Base-by-base conservation (phyloP, 2,888 invertebrate species). In the Parthenolecanium corni region DNA sequence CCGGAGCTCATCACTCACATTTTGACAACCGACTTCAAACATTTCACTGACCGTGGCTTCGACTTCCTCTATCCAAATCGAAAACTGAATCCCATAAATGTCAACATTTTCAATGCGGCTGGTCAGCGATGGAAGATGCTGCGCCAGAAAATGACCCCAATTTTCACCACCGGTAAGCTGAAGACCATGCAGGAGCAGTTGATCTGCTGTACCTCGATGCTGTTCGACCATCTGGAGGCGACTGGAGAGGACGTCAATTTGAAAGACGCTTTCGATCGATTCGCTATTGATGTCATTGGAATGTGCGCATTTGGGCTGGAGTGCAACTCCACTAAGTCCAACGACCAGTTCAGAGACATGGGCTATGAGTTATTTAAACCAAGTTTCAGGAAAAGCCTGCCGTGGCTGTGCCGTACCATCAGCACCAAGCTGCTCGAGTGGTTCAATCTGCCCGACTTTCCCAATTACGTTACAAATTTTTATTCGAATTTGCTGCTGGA, bases 101-200 rank as follows among this genome's bases (percentile, higher is more conserved):
- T 56, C n/a, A 64, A 67, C 38, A 62, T 68, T 51, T 66, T 66
- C 38, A 49, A 61, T n/a, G 38, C 62, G 14, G 24, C 69, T 6
- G 74, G 74, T 0, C 66, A 68, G 9, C 71, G 70, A 42, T 75
- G 75, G 75, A 71, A 70, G 44, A 69, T 70, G 62, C 65, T 75
- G n/a, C 69, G 75, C 2, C 66, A 70, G 14, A 74, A 73, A 64
- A 65, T 75, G n/a, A 71, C 72, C 2, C 73, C 74, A n/a, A 72
- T 73, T 3, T 75, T 75, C 64, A 74, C 75, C 0, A 70, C 73
- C 0, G 73, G 73, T 11, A 74, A 74, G 64, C 70, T 75, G 67
- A 74, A 73, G 63, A n/a, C 51, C 40, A 66, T 64, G 66, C 52
- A 52, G 53, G 64, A 44, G 5, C 66, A 66, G 56, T 47, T 64